These are phyloP conservation scores for Pithys albifrons DNA, from an alignment of 2,113 vertebrate genomes.

Conservation along the genomic window DNA sequence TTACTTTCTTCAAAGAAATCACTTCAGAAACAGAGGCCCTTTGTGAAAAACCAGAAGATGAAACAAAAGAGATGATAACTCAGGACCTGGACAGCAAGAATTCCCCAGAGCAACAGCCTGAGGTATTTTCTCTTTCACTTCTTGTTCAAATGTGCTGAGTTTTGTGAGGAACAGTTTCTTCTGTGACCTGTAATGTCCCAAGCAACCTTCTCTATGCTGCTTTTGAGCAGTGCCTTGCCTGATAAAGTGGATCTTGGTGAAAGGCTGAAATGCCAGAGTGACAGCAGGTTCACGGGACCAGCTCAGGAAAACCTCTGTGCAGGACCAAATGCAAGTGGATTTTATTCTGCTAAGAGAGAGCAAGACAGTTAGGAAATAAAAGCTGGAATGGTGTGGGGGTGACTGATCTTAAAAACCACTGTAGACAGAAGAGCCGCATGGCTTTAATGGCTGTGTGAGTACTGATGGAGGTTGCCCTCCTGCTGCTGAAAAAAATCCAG, in stretches of 20 bases:
- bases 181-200: neutral
- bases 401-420: neutral
- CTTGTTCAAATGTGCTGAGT: neutral
- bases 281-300: neutral
- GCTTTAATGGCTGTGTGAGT: neutral
- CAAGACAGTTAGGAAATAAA: neutral
- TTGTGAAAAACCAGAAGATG: conserved; percentile 90
- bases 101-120: neutral
- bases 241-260: neutral
- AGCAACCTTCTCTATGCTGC: neutral
- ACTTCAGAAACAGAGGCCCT: conserved; percentile 93
- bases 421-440: neutral
- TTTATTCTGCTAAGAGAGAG: neutral
- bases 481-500: neutral
- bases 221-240: neutral
- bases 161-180: neutral
- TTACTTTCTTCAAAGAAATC: conserved; percentile 80
- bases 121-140: conserved; percentile 53
- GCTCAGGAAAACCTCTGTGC: neutral
- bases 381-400: neutral
- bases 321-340: neutral
- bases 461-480: neutral
- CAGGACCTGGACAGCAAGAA: conserved; percentile 35
- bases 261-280: neutral
- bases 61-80: conserved; percentile 74